Conservation (phyloP, 92 coral and sea anemone species). For the Paramuricea clavata region DNA sequence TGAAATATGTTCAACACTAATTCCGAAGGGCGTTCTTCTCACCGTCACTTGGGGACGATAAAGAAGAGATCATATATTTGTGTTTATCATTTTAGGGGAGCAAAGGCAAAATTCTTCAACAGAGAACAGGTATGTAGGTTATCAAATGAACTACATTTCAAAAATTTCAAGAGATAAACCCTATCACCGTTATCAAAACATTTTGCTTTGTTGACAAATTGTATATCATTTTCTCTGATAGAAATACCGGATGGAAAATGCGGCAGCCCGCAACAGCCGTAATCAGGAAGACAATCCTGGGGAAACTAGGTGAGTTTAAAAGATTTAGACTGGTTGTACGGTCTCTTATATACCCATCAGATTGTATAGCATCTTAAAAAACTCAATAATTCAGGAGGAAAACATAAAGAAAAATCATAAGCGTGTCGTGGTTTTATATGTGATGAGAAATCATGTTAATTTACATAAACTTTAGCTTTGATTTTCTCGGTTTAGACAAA, state of each 20-base stretch:
- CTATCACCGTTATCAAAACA: too few species aligned
- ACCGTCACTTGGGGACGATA: too few species aligned
- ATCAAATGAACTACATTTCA: too few species aligned
- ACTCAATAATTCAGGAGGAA: too few species aligned
- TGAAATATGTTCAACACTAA: not conserved
- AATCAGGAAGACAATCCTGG: not conserved
- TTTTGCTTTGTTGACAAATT: not conserved
- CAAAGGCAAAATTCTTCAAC: slow-evolving; percentile 37
- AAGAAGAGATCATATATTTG: not conserved
- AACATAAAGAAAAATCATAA: too few species aligned
- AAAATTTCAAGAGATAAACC: too few species aligned
- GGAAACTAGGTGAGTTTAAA: slow-evolving; percentile 17
- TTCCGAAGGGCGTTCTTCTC: not conserved
- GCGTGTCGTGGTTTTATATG: too few species aligned
- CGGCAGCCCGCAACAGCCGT: slow-evolving; percentile 2
- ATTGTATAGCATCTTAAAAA: too few species aligned
- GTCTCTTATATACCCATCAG: not conserved
- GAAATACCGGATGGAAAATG: slow-evolving; percentile 16
- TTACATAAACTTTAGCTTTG: too few species aligned
- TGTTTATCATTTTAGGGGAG: slow-evolving; percentile 27
- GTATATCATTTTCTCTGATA: not conserved
- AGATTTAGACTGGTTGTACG: not conserved
- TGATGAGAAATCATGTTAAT: too few species aligned
- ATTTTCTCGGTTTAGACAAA: too few species aligned
- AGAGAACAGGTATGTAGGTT: slow-evolving; percentile 35